Conservation (phyloP, 2,113 vertebrate species). For the Sciurus niger region DNA sequence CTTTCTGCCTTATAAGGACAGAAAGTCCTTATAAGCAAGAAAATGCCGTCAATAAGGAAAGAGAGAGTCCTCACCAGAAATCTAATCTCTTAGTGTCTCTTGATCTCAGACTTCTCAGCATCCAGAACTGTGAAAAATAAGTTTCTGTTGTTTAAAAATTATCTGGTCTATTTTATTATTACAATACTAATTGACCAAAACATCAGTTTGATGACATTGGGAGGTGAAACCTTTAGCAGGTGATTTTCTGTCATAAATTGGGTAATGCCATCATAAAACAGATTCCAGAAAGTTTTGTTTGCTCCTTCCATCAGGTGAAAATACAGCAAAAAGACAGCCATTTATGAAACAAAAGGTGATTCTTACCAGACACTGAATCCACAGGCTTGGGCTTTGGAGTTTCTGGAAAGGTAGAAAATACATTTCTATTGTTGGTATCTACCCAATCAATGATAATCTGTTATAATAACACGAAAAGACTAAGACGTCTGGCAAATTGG, state of each 20-base stretch:
- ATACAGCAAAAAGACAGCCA: not conserved
- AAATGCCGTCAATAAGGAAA: not conserved
- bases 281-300: fast-evolving
- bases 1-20: not conserved
- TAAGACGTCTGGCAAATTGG: not conserved
- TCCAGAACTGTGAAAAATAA: not conserved
- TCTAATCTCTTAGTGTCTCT: not conserved
- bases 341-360: not conserved
- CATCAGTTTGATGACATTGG: not conserved
- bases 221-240: not conserved
- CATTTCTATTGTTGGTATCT: not conserved
- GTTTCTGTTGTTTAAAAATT: not conserved
- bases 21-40: not conserved
- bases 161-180: too few species aligned
- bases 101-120: too few species aligned
- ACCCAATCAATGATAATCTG: not conserved
- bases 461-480: not conserved
- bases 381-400: not conserved
- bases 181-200: not conserved
- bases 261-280: not conserved
- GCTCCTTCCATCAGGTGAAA: not conserved
- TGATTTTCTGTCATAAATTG: not conserved
- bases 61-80: not conserved
- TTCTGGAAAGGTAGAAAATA: not conserved
- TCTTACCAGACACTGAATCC: not conserved